Conservation (phyloP, 2,113 vertebrate species). For the Odocoileus hemionus region DNA sequence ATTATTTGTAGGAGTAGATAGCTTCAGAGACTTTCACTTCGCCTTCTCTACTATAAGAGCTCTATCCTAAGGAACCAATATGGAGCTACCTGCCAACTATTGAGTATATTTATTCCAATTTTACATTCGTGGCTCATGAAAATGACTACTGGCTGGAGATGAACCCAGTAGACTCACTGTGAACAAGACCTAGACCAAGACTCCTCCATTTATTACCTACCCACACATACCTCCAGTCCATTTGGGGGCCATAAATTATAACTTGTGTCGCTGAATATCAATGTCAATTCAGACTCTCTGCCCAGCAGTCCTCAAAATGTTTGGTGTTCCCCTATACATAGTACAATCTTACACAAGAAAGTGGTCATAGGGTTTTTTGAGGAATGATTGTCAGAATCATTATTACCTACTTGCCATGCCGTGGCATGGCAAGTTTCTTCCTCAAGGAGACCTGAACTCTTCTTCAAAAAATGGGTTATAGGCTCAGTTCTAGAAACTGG, state of each 20-base stretch:
- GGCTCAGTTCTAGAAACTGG: not conserved
- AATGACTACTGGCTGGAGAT: not conserved
- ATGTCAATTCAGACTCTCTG: not conserved
- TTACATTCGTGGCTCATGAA: not conserved
- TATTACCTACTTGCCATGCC: not conserved
- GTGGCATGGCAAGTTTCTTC: not conserved
- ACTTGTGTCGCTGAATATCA: not conserved
- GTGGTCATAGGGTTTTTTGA: not conserved
- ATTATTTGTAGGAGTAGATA: not conserved
- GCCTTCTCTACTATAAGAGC: not conserved
- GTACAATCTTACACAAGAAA: not conserved
- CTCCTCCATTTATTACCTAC: not conserved
- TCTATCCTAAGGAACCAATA: not conserved
- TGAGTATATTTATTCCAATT: not conserved
- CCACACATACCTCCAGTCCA: not conserved
- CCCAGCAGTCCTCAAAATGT: not conserved
- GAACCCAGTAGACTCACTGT: not conserved
- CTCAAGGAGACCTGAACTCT: not conserved
- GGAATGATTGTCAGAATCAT: not conserved
- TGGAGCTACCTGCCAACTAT: not conserved
- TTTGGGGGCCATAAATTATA: not conserved
- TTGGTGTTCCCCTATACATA: not conserved
- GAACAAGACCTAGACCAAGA: not conserved
- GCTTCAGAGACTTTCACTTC: not conserved
- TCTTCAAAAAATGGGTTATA: not conserved